Base-by-base conservation (phyloP, 2,797 vertebrate species). In the Anas acuta region DNA sequence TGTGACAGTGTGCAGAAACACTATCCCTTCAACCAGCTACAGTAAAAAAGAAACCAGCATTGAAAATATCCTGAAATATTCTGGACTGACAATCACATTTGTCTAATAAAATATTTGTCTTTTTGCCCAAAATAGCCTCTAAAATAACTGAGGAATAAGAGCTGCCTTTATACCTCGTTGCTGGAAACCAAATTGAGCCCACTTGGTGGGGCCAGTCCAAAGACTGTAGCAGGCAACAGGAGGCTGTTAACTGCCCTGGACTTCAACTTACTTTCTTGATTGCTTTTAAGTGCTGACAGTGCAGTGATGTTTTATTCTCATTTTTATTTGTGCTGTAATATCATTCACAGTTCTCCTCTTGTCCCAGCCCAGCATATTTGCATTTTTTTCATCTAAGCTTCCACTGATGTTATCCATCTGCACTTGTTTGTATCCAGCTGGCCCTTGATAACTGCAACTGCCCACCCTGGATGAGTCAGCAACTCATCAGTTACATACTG, bases 211-310 rank as follows among this genome's bases (percentile, higher is more conserved):
- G 25, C 13, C 22, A 25, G 69, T 11, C 75, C 82, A 64, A 84
- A 72, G 37, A 35, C n/a, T 5, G 12, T 0, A 7, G 53, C n/a
- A 49, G 85, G 41, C 6, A 1, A 26, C 0, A 0, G 49, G 26
- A 61, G 72, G 58, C 77, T 17, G 32, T 11, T 37, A 39, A 49
- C 33, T 22, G 6, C 11, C 62, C 70, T 19, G 61, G 56, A 9
- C 61, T 91, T 18, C 2, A 28, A 60, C 33, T 91, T 20, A 2
- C 60, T 43, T 32, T 83, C 61, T 11, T 6, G 45, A 35, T 54
- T 26, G n/a, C 58, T 75, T 53, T 43, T 7, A 57, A 56, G 87
- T 23, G 74, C 89, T 93, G 87, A 85, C 84, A 92, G 75, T 22
- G 8, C 75, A 47, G 57, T 25, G 74, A 53, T 30, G 64, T n/a